These are phyloP conservation scores for Rhysida immarginata DNA, from an alignment of 1,140 invertebrate species.

Conservation along the genomic window DNA sequence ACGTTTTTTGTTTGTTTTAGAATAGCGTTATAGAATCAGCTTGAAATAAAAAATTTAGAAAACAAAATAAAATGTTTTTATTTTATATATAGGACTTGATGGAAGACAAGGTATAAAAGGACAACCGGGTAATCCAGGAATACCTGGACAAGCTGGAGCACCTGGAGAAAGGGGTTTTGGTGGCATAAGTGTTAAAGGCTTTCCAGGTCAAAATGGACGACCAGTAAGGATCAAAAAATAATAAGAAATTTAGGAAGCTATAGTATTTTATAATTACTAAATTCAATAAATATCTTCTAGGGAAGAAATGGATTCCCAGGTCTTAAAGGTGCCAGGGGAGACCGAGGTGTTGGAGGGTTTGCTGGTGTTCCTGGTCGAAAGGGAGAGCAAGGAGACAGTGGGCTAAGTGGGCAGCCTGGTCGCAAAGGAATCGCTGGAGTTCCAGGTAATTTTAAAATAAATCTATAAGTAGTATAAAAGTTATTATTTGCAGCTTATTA, in stretches of 20 bases:
- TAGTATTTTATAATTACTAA: too few species aligned
- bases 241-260: too few species aligned
- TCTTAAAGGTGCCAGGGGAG: background rate
- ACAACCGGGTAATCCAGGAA: background rate
- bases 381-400: background rate
- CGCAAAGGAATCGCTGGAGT: background rate
- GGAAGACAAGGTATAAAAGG: constrained; percentile 14
- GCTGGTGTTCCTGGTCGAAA: background rate
- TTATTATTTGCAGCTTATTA: background rate
- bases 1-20: too few species aligned
- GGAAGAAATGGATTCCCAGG: background rate
- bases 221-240: background rate
- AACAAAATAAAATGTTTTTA: background rate
- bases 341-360: background rate
- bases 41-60: too few species aligned
- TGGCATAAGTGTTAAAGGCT: background rate
- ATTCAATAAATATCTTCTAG: too few species aligned
- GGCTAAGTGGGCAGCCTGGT: background rate
- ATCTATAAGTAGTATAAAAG: background rate
- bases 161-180: constrained; percentile 4
- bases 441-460: background rate
- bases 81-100: constrained; percentile 9
- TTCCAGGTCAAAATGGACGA: background rate
- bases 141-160: constrained; percentile 21
- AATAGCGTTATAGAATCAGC: too few species aligned